These are phyloP conservation scores for Chionoecetes opilio DNA, from an alignment of 1,140 invertebrate genomes.

Conservation along the genomic window DNA sequence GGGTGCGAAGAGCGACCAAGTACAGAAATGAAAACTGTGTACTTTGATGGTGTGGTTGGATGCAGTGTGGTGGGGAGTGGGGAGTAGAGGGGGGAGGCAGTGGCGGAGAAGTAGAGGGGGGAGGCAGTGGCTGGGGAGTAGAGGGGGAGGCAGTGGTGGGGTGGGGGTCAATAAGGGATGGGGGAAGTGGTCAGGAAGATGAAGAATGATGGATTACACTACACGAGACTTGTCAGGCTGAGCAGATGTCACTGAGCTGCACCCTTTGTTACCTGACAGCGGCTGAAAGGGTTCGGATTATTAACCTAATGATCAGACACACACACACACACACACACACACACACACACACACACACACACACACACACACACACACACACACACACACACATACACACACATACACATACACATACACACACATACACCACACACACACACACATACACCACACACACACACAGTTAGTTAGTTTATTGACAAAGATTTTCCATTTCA, in stretches of 20 bases:
- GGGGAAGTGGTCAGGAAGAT: background rate
- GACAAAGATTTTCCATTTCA: too few relatives aligned
- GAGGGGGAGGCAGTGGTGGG: too few relatives aligned
- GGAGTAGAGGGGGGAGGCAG: background rate
- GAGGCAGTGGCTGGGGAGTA: too few relatives aligned
- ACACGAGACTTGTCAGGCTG: background rate
- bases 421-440: too few relatives aligned
- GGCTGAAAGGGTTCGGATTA: background rate
- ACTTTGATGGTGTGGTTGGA: background rate
- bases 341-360: constrained; percentile 37
- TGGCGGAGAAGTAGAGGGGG: too few relatives aligned
- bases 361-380: constrained; percentile 38
- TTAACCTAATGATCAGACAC: background rate
- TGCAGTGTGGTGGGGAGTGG: background rate
- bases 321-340: constrained; percentile 42
- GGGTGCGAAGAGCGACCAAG: background rate
- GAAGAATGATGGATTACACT: constrained; percentile 6
- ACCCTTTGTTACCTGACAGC: constrained; percentile 16
- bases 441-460: background rate
- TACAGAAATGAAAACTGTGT: background rate
- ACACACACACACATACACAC: background rate
- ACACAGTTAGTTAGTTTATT: too few relatives aligned
- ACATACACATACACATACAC: too few relatives aligned
- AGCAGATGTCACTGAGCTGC: constrained; percentile 5
- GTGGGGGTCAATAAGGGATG: background rate